phyloP scores from a whole-genome alignment of 2,113 vertebrate genomes.

The Heterochromis multidens region DNA sequence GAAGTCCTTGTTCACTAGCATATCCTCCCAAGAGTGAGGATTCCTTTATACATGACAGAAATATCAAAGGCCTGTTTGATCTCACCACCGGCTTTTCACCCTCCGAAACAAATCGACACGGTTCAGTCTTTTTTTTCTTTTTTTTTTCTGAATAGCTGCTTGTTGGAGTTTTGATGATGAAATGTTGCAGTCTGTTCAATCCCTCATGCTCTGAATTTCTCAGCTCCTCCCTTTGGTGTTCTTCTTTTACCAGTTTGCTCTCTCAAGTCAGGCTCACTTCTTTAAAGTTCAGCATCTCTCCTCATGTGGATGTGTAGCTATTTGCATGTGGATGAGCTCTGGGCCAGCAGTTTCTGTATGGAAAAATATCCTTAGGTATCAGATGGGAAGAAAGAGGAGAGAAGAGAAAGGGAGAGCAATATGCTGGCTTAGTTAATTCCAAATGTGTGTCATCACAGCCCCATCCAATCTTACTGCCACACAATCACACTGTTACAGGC shows the following conservation, averaged over 20 bases:
- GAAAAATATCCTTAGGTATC: neutral
- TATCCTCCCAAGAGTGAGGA: slow-evolving; percentile 43
- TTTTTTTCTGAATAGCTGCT: slow-evolving; percentile 36
- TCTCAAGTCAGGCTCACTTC: neutral
- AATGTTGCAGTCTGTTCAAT: slow-evolving; percentile 59
- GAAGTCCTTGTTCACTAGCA: slow-evolving; percentile 30
- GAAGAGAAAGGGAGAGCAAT: slow-evolving; percentile 7
- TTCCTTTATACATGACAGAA: slow-evolving; percentile 56
- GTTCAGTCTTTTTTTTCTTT: slow-evolving; percentile 31
- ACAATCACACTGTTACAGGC: slow-evolving; percentile 37
- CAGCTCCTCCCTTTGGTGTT: slow-evolving; percentile 33
- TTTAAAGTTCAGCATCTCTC: slow-evolving; percentile 12
- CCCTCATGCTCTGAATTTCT: slow-evolving; percentile 40
- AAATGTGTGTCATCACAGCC: slow-evolving; percentile 22
- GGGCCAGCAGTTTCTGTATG: neutral
- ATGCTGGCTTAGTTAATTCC: slow-evolving; percentile 14
- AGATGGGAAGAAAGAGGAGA: neutral
- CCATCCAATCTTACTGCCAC: slow-evolving; percentile 22
- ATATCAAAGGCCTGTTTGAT: slow-evolving; percentile 73
- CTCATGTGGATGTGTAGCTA: neutral
- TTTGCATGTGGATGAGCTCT: slow-evolving; percentile 10
- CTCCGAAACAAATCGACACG: slow-evolving; percentile 62
- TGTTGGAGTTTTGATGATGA: slow-evolving; percentile 69
- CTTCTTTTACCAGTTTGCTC: neutral
- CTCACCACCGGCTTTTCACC: slow-evolving; percentile 53